Evolutionary conservation across 2,113 vertebrate genomes (phyloP).

Genomic region (Lasiurus borealis): DNA sequence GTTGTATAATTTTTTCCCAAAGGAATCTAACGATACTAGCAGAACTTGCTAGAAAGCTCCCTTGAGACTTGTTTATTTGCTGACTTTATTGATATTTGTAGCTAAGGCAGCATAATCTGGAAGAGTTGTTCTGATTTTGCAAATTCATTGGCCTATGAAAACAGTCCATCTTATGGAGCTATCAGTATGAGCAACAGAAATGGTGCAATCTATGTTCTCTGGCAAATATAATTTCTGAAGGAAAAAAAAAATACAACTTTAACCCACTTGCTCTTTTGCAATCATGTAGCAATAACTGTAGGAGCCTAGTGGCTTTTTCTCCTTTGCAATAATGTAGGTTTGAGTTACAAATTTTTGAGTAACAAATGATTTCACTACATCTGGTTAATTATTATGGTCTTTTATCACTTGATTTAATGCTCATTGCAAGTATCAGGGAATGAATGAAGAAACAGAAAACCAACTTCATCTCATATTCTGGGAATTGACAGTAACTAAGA

Average conservation of each 20-base stretch:
- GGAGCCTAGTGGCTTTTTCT: slow-evolving; percentile 12
- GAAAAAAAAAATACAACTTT: neutral
- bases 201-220: slow-evolving; percentile 20
- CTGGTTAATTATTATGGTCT: neutral
- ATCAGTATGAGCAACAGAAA: neutral
- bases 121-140: slow-evolving; percentile 65
- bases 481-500: neutral
- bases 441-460: neutral
- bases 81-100: slow-evolving; percentile 58
- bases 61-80: slow-evolving; percentile 69
- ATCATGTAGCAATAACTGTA: neutral
- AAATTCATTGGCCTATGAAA: slow-evolving; percentile 56
- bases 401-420: neutral
- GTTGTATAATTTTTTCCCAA: slow-evolving; percentile 45
- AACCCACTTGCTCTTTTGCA: slow-evolving; percentile 57
- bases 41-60: slow-evolving; percentile 55
- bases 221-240: neutral
- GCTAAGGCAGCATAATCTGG: slow-evolving; percentile 35
- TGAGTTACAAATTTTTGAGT: slow-evolving; percentile 52
- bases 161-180: neutral
- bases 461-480: neutral
- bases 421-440: neutral
- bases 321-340: slow-evolving; percentile 3
- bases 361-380: neutral
- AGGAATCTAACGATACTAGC: slow-evolving; percentile 45